A percentile compares a stretch with the other conserved stretches of the same genome.
Evolutionary conservation across 1,140 invertebrate genomes (phyloP).

Genomic region (Phortica variegata): DNA sequence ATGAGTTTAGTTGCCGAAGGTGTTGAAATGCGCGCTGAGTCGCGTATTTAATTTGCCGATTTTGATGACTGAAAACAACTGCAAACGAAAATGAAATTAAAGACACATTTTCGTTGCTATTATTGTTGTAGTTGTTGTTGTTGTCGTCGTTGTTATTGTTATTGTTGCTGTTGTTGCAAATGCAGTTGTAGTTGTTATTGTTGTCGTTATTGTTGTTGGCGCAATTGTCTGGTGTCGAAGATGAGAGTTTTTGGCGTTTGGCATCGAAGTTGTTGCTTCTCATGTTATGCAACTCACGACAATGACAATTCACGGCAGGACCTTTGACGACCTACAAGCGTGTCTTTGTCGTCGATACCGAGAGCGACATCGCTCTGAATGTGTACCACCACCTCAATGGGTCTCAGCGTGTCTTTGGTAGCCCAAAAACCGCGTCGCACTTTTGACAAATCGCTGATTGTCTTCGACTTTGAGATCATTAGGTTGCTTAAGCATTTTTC

Average conservation of each 20-base stretch:
- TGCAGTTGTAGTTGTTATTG: slow-evolving; percentile 17
- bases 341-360: too few species aligned
- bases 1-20: slow-evolving; percentile 36
- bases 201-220: slow-evolving; percentile 11
- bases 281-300: slow-evolving; percentile 50
- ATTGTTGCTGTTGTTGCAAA: slow-evolving; percentile 14
- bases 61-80: slow-evolving; percentile 24
- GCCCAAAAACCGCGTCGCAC: too few species aligned
- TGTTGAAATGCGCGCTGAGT: slow-evolving; percentile 48
- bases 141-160: slow-evolving; percentile 4
- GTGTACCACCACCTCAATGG: too few species aligned
- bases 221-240: too few species aligned
- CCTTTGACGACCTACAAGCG: slow-evolving; percentile 55
- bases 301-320: slow-evolving; percentile 56
- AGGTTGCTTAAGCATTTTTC: too few species aligned
- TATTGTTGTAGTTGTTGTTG: too few species aligned
- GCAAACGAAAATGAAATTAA: slow-evolving; percentile 44
- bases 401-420: too few species aligned
- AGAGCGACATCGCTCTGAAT: too few species aligned
- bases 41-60: too few species aligned
- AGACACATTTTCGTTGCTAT: slow-evolving; percentile 28
- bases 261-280: slow-evolving; percentile 9
- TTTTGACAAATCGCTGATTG: too few species aligned
- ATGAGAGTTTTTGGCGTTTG: too few species aligned
- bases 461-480: too few species aligned